Conservation (phyloP, 2,888 invertebrate genomes). For the Phalera bucephala region DNA sequence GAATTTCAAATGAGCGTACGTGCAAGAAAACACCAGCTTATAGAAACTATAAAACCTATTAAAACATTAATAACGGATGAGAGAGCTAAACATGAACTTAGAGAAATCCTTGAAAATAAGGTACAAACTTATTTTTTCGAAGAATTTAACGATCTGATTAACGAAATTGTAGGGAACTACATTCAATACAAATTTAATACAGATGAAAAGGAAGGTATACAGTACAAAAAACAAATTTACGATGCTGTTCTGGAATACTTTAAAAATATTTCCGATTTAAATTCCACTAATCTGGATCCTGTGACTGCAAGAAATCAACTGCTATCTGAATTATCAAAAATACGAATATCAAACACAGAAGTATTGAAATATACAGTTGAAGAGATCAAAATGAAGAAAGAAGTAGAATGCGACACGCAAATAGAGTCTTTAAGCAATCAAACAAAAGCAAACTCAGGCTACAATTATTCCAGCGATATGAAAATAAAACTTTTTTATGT, state of each 20-base stretch:
- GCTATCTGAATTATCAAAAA: slow-evolving; percentile 51
- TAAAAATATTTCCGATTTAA: slow-evolving; percentile 18
- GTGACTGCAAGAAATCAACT: slow-evolving; percentile 47
- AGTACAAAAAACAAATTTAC: slow-evolving; percentile 43
- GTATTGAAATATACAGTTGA: slow-evolving; percentile 45
- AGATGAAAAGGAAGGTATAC: slow-evolving; percentile 38
- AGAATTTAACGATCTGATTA: slow-evolving; percentile 35
- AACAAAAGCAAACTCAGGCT: slow-evolving; percentile 44
- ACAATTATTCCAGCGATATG: slow-evolving; percentile 31
- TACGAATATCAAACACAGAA: slow-evolving; percentile 41
- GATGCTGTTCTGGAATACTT: slow-evolving; percentile 39
- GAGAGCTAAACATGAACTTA: slow-evolving; percentile 44
- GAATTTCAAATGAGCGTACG: slow-evolving; percentile 35
- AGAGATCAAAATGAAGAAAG: slow-evolving; percentile 51
- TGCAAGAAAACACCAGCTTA: slow-evolving; percentile 40
- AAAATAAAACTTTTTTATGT: not conserved
- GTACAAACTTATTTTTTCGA: slow-evolving; percentile 40
- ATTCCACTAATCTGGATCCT: slow-evolving; percentile 24
- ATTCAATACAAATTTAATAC: slow-evolving; percentile 43
- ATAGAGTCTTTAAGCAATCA: slow-evolving; percentile 24
- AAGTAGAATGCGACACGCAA: slow-evolving; percentile 35
- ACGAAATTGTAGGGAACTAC: slow-evolving; percentile 53
- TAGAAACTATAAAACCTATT: slow-evolving; percentile 36
- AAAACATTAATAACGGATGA: slow-evolving; percentile 49
- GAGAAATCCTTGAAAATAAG: slow-evolving; percentile 42